Evolutionary conservation across 2,113 vertebrate species (phyloP), one percentile per base, ranked within the genome.

Genomic region (Nyctereutes procyonoides): DNA sequence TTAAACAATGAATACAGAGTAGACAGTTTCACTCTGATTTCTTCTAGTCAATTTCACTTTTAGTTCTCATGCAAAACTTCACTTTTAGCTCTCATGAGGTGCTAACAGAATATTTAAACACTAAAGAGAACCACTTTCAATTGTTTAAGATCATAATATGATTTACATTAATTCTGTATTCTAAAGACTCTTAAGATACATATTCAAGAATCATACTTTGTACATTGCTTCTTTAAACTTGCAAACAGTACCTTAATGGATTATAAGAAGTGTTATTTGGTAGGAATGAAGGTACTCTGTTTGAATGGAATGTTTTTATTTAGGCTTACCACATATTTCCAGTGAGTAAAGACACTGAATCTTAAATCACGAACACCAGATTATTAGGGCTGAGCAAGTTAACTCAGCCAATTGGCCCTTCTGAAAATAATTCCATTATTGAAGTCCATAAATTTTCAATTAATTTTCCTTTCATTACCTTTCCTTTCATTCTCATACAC

Each of bases 391-490:
- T 95, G 58, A 97, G 30, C 79, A 96, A 96, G 96, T 96, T 97
- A 97, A 85, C 62, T 96, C 79, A 95, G 67, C 58, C 86, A 96
- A 93, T 73, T 97, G 96, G 95, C 92, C 79, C 74, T 96, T 89
- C 83, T 93, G 83, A 96, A 96, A 97, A 95, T 96, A 96, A 92
- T 88, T 84, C 77, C 43, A 51, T 55, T 69, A 94, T 12, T 92
- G 86, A 97, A 58, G 71, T 90, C 86, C 74, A 80, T 88, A 95
- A 97, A 96, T 91, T 73, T 92, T 97, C 62, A 81, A 74, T 96
- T 97, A 97, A 88, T 97, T 97, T 98, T 63, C 58, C 28, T 93
- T 91, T 96, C 84, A 96, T 65, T 74, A 90, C 76, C 38, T 96
- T 95, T 93, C n/a, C 48, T 95, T 95, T 92, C 48, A 97, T 92